These are phyloP conservation scores for Papilio dardanus DNA, from an alignment of 1,140 invertebrate species.

Conservation along the genomic window DNA sequence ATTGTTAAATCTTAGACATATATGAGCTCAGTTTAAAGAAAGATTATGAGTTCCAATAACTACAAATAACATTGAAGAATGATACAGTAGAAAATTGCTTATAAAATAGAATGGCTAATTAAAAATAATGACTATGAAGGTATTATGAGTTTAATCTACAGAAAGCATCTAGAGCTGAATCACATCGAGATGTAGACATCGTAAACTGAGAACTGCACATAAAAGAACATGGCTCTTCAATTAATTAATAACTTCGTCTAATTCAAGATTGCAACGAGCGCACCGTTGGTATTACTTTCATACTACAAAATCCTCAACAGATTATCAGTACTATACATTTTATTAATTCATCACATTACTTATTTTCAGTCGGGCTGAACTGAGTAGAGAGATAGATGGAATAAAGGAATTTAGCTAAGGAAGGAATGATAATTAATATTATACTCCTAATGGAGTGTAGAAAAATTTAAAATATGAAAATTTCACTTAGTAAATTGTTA, in stretches of 20 bases:
- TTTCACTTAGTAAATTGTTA: no score
- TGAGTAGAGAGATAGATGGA: no score
- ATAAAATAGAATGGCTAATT: background rate
- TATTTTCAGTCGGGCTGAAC: no score
- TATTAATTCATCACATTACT: background rate
- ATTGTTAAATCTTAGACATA: background rate
- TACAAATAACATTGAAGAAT: background rate
- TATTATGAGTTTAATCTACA: background rate
- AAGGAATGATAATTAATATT: no score
- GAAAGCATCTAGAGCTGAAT: constrained; percentile 21
- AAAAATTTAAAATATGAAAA: background rate
- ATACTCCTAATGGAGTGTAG: background rate
- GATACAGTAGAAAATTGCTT: background rate
- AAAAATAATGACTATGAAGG: constrained; percentile 21
- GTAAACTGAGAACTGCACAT: constrained; percentile 13
- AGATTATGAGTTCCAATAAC: background rate
- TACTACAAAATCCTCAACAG: background rate
- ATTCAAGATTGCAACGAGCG: background rate
- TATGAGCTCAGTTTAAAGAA: background rate
- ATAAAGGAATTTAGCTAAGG: background rate
- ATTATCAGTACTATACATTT: background rate
- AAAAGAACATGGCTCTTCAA: constrained; percentile 25
- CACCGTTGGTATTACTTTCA: background rate
- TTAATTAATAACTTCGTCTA: constrained; percentile 23
- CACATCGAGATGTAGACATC: background rate